A percentile compares a stretch with the other conserved stretches of the same genome.
These are phyloP conservation scores for Grammomys dolichurus DNA, from an alignment of 2,113 vertebrate genomes.

Conservation along the genomic window DNA sequence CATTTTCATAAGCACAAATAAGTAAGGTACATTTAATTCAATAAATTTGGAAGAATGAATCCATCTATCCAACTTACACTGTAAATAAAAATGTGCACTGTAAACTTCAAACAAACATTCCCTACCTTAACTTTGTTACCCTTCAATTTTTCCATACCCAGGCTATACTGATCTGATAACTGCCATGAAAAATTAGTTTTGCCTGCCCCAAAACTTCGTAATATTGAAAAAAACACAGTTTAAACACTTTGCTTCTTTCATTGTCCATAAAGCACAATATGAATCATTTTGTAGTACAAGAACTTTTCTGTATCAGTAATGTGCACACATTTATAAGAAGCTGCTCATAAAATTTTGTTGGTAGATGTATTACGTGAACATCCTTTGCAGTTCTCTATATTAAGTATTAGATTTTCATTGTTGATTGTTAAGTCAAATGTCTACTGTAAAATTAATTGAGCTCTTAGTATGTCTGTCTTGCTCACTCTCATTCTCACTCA, in stretches of 20 bases:
- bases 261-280: not conserved
- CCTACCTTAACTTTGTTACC: not conserved
- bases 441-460: not conserved
- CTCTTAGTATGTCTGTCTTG: not conserved
- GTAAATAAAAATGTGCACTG: not conserved
- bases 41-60: not conserved
- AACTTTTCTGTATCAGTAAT: not conserved
- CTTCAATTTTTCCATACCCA: not conserved
- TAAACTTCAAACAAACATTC: not conserved
- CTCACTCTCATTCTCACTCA: not conserved
- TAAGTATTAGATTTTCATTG: slow-evolving; percentile 22
- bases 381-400: slow-evolving; percentile 28
- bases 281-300: not conserved
- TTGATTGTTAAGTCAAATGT: slow-evolving; percentile 25
- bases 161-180: not conserved
- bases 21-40: not conserved
- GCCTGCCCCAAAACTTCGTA: not conserved
- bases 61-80: not conserved
- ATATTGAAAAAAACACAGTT: not conserved
- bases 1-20: not conserved
- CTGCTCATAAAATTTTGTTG: slow-evolving; percentile 54
- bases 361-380: slow-evolving; percentile 8
- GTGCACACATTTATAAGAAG: not conserved
- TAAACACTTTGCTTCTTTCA: not conserved
- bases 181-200: not conserved